These are phyloP conservation scores for Telenomus remus DNA, from an alignment of 1,140 invertebrate genomes.

Conservation along the genomic window DNA sequence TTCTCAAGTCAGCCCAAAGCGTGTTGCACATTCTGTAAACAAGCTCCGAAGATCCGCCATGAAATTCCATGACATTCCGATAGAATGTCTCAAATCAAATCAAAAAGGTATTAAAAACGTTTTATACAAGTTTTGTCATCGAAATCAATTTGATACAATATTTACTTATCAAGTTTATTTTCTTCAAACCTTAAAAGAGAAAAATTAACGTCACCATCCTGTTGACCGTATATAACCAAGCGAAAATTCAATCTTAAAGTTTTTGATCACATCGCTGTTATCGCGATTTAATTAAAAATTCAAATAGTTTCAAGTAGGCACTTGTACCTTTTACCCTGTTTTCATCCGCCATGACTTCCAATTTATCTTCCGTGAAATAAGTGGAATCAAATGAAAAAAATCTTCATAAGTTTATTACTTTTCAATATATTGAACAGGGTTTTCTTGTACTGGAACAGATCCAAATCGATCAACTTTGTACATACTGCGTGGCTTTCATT, in stretches of 20 bases:
- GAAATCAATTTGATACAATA: no score
- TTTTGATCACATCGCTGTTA: no score
- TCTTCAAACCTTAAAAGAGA: no score
- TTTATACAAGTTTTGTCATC: no score
- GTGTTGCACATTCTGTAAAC: conserved; percentile 2
- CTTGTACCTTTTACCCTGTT: conserved; percentile 13
- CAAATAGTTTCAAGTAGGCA: not conserved
- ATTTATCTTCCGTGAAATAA: conserved; percentile 36
- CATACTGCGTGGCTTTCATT: conserved; percentile 24
- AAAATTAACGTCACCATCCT: no score
- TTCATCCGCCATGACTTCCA: conserved; percentile 9
- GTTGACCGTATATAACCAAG: no score
- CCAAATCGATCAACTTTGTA: conserved; percentile 48
- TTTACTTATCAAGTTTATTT: no score
- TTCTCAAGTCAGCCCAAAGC: conserved; percentile 25
- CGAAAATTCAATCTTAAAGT: no score
- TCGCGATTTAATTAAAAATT: conserved; percentile 41
- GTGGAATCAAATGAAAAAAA: conserved; percentile 28
- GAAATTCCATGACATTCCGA: not conserved
- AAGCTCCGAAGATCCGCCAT: conserved; percentile 8
- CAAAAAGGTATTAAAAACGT: conserved; percentile 39
- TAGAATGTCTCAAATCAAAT: conserved; percentile 9
- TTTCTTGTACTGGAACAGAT: conserved; percentile 32
- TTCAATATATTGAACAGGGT: conserved; percentile 47
- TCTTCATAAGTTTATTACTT: conserved; percentile 34